Conservation (phyloP, 1,140 invertebrate genomes). For the Drosophila sp. region DNA sequence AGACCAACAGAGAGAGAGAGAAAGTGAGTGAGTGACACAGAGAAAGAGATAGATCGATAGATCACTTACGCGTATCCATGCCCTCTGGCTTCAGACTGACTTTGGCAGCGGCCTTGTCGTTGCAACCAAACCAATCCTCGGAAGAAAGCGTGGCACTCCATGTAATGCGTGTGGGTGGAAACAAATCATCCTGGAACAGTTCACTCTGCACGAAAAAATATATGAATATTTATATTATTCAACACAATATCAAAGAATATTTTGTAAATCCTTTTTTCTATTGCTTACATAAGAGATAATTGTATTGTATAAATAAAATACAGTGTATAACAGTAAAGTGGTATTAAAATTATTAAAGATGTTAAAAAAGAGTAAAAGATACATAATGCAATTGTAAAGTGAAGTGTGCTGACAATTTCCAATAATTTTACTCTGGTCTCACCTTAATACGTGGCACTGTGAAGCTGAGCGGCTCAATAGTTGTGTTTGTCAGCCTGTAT, state of each 20-base stretch:
- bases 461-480: conserved; percentile 96
- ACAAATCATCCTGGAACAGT: conserved; percentile 98
- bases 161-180: conserved; percentile 94
- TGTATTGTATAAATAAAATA: too few relatives aligned
- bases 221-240: too few relatives aligned
- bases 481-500: conserved; percentile 93
- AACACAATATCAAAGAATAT: too few relatives aligned
- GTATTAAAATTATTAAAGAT: too few relatives aligned
- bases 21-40: not conserved
- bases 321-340: too few relatives aligned
- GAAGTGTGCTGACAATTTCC: not conserved
- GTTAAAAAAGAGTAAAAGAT: too few relatives aligned
- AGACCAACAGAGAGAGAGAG: not conserved
- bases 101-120: conserved; percentile 87
- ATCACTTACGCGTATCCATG: conserved; percentile 93
- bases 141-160: conserved; percentile 92
- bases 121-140: conserved; percentile 91
- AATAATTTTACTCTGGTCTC: not conserved
- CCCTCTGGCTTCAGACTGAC: conserved; percentile 93
- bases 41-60: not conserved
- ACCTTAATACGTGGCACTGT: conserved; percentile 96
- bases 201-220: conserved; percentile 88
- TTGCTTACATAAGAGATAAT: too few relatives aligned
- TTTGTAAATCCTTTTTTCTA: too few relatives aligned
- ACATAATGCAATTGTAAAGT: too few relatives aligned